Evolutionary conservation across 2,888 invertebrate genomes (phyloP).

Genomic region (Bruchidius siliquastri): DNA sequence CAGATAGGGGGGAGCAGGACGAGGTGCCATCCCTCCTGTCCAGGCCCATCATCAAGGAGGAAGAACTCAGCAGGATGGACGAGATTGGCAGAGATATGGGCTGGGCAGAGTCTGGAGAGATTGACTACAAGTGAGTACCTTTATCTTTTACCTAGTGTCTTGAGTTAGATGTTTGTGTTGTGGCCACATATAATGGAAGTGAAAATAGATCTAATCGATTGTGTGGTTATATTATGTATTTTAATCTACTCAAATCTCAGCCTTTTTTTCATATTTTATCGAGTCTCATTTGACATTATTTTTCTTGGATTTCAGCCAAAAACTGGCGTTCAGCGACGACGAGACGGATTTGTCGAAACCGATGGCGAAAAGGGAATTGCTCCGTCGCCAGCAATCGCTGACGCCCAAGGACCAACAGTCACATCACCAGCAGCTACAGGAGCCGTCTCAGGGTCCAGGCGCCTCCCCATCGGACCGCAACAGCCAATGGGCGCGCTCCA

Average conservation of each 20-base stretch:
- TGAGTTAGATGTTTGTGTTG: no score
- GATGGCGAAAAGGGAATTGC: conserved; percentile 19
- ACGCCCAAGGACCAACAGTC: neutral
- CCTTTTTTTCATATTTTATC: no score
- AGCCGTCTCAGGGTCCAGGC: conserved; percentile 16
- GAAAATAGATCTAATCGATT: no score
- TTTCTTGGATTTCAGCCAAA: conserved; percentile 61
- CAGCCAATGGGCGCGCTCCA: conserved; percentile 30
- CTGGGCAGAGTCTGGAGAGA: conserved; percentile 90
- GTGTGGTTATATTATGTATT: no score
- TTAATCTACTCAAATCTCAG: no score
- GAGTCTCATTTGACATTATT: neutral
- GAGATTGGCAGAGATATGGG: conserved; percentile 84
- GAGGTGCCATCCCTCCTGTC: neutral
- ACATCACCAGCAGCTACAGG: conserved; percentile 26
- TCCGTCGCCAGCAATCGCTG: conserved; percentile 26
- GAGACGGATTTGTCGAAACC: conserved; percentile 51
- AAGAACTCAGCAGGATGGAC: conserved; percentile 88
- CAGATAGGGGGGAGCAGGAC: conserved; percentile 45
- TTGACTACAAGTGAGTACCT: conserved; percentile 75
- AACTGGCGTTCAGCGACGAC: conserved; percentile 91
- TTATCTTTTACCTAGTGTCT: no score
- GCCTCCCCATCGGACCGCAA: conserved; percentile 14
- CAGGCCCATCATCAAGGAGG: conserved; percentile 87
- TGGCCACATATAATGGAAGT: no score